These are phyloP conservation scores for Spondyliosoma cantharus DNA, from an alignment of 2,797 vertebrate genomes.

Conservation along the genomic window DNA sequence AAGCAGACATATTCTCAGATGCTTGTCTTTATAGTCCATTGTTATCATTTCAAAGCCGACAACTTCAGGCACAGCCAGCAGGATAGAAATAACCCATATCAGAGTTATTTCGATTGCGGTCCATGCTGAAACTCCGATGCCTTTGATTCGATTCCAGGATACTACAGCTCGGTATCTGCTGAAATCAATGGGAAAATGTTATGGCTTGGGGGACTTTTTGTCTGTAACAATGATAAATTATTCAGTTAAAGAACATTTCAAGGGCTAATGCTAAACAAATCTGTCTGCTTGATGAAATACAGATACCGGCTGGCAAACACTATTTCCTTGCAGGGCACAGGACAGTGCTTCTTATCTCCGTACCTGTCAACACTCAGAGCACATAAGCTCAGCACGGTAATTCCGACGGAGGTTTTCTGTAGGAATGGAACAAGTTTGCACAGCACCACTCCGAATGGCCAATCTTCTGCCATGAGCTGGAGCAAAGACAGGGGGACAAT, in stretches of 20 bases:
- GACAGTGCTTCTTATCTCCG: constrained; percentile 59
- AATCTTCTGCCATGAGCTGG: constrained; percentile 91
- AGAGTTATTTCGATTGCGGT: constrained; percentile 90
- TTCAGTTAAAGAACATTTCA: constrained; percentile 67
- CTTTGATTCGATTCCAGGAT: constrained; percentile 93
- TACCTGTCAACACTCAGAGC: constrained; percentile 95
- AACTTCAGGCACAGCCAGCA: constrained; percentile 93
- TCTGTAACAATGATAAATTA: constrained; percentile 60
- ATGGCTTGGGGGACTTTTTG: constrained; percentile 61
- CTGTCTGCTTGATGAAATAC: constrained; percentile 59
- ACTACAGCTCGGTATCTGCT: constrained; percentile 92
- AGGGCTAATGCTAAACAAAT: constrained; percentile 71
- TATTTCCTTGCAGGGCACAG: constrained; percentile 47
- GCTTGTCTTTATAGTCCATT: constrained; percentile 88
- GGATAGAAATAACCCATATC: constrained; percentile 91
- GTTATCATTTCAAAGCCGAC: constrained; percentile 92
- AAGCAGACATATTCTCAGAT: constrained; percentile 89
- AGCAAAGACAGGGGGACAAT: constrained; percentile 55
- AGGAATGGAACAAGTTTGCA: constrained; percentile 96
- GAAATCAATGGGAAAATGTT: constrained; percentile 70
- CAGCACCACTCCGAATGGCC: constrained; percentile 91
- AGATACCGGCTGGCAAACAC: constrained; percentile 52
- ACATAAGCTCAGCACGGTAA: constrained; percentile 93
- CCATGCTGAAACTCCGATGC: constrained; percentile 88
- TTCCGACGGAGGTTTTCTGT: constrained; percentile 94